Evolutionary conservation across 1,140 invertebrate species (phyloP).

Genomic region (Ooceraea biroi): DNA sequence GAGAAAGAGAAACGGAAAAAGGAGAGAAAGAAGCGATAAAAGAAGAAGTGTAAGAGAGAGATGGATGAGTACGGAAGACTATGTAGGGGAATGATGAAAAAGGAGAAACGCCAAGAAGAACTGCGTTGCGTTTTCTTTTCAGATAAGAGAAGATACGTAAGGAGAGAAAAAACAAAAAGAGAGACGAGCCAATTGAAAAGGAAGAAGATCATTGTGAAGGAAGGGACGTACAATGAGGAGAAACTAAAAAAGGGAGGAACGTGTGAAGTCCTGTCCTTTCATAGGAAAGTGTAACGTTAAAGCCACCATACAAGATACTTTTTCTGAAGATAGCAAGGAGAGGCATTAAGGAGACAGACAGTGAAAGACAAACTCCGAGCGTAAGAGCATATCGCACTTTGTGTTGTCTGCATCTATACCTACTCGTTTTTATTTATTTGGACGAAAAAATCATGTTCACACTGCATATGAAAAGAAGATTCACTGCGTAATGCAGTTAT

Average conservation of each 20-base stretch:
- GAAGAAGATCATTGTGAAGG: constrained; percentile 47
- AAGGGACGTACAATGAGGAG: constrained; percentile 39
- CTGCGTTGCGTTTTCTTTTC: constrained; percentile 59
- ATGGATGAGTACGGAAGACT: constrained; percentile 44
- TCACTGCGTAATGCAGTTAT: neutral
- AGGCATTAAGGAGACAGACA: constrained; percentile 36
- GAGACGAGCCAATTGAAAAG: constrained; percentile 56
- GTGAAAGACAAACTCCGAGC: constrained; percentile 40
- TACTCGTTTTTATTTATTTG: neutral
- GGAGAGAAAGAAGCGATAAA: constrained; percentile 42
- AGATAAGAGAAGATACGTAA: constrained; percentile 60
- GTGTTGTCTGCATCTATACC: neutral
- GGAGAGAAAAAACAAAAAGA: constrained; percentile 18
- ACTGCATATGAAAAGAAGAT: no score
- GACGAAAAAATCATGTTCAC: constrained; percentile 9
- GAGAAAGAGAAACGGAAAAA: constrained; percentile 29
- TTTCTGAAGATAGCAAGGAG: constrained; percentile 25
- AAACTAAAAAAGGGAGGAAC: constrained; percentile 13
- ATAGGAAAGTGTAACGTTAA: constrained; percentile 47
- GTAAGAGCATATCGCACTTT: constrained; percentile 37
- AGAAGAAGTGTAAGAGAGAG: constrained; percentile 29
- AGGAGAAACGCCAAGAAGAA: constrained; percentile 36
- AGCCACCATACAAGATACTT: constrained; percentile 41
- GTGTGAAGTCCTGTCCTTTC: constrained; percentile 33
- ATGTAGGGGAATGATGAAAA: constrained; percentile 34